phyloP scores from a whole-genome alignment of 2,797 vertebrate species.

The Neostethus bicornis region DNA sequence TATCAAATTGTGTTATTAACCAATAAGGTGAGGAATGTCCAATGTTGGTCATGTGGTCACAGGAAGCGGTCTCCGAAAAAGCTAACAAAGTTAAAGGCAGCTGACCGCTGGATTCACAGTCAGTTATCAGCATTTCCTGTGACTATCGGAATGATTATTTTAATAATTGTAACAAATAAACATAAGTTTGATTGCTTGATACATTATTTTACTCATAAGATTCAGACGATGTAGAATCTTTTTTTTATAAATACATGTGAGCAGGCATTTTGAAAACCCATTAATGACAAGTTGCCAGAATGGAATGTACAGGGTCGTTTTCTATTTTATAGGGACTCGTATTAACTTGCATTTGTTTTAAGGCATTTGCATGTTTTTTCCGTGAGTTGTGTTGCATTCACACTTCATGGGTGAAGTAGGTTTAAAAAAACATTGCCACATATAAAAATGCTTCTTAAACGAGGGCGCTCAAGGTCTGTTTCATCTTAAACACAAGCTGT shows the following conservation, averaged over 20 bases:
- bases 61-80: background rate
- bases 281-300: too few species aligned
- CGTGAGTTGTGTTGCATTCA: background rate
- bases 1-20: background rate
- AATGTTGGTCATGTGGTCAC: slow-evolving; percentile 8
- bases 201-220: too few species aligned
- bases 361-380: slow-evolving; percentile 4
- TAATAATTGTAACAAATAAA: background rate
- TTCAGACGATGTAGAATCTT: too few species aligned
- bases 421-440: slow-evolving; percentile 1
- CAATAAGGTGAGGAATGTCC: slow-evolving; percentile 3
- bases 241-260: too few species aligned
- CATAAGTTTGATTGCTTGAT: background rate
- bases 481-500: slow-evolving; percentile 2
- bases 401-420: background rate
- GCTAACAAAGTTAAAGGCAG: background rate
- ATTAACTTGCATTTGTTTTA: background rate
- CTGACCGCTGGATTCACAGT: slow-evolving; percentile 7
- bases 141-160: background rate
- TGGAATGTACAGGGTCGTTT: too few species aligned
- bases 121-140: background rate
- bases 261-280: too few species aligned
- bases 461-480: background rate
- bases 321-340: too few species aligned
- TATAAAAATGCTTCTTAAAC: background rate